These are phyloP conservation scores for Cephus spinipes DNA, from an alignment of 2,888 invertebrate species.

Conservation along the genomic window DNA sequence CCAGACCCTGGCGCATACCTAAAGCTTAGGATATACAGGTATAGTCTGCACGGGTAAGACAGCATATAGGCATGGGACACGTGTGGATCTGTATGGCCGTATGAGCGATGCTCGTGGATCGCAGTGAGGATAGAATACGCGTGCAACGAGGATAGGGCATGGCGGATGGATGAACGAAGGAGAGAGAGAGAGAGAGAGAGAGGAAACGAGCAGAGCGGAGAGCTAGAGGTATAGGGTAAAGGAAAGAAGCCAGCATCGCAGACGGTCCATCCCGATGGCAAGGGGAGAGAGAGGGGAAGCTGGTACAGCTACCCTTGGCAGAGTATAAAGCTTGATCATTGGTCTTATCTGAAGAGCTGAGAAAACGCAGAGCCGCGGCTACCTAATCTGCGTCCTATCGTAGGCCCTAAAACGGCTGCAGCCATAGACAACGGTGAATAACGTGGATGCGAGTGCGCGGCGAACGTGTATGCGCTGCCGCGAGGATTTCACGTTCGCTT, in stretches of 20 bases:
- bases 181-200: too few species aligned
- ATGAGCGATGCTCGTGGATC: neutral
- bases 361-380: slow-evolving; percentile 46
- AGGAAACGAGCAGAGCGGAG: too few species aligned
- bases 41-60: neutral
- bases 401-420: slow-evolving; percentile 40
- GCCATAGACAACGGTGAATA: slow-evolving; percentile 41
- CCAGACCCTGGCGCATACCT: slow-evolving; percentile 12
- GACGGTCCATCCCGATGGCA: neutral
- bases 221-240: neutral
- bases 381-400: slow-evolving; percentile 45
- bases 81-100: neutral
- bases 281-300: neutral
- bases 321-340: slow-evolving; percentile 11
- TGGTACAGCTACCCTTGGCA: neutral
- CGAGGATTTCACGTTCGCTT: too few species aligned
- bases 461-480: too few species aligned
- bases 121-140: neutral
- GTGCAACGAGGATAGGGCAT: neutral
- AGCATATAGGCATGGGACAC: neutral
- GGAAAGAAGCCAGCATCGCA: slow-evolving; percentile 11
- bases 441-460: slow-evolving; percentile 18
- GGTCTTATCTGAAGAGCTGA: slow-evolving; percentile 43
- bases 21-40: too few species aligned
- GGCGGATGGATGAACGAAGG: too few species aligned